These are phyloP conservation scores for Zapornia atra DNA, from an alignment of 2,113 vertebrate species.

Conservation along the genomic window DNA sequence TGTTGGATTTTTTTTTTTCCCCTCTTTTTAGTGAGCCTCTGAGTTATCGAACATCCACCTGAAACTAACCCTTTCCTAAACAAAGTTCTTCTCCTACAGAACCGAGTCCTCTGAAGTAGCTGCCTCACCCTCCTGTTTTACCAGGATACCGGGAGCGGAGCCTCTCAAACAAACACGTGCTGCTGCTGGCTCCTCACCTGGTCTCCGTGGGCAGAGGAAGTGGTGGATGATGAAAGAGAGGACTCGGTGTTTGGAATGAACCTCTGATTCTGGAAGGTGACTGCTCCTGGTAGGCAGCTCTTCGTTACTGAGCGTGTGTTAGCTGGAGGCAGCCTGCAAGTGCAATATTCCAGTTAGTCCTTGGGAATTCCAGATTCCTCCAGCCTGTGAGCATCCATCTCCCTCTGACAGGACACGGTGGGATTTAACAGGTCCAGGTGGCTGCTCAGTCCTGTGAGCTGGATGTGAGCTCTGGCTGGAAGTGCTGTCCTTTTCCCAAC, in stretches of 20 bases:
- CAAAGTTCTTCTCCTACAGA: background rate
- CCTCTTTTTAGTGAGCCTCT: background rate
- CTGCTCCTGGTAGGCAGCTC: background rate
- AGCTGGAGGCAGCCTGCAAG: background rate
- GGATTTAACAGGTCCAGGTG: background rate
- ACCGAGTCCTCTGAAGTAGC: background rate
- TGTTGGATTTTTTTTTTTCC: background rate
- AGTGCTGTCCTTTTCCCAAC: background rate
- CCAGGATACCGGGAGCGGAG: background rate
- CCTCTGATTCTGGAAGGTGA: background rate
- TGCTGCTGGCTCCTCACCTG: conserved; percentile 42
- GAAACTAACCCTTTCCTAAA: background rate
- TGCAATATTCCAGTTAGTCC: conserved; percentile 24
- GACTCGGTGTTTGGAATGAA: background rate
- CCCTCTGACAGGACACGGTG: background rate
- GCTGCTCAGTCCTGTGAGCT: background rate
- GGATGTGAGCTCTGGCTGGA: background rate
- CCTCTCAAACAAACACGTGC: background rate
- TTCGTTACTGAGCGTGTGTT: background rate
- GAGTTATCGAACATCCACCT: background rate
- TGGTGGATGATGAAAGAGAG: background rate
- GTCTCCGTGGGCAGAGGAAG: background rate
- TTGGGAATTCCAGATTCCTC: background rate
- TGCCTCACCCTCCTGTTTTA: background rate
- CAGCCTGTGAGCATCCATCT: background rate